Evolutionary conservation across 2,797 vertebrate genomes (phyloP).

Genomic region (Eurystomus glaucurus): DNA sequence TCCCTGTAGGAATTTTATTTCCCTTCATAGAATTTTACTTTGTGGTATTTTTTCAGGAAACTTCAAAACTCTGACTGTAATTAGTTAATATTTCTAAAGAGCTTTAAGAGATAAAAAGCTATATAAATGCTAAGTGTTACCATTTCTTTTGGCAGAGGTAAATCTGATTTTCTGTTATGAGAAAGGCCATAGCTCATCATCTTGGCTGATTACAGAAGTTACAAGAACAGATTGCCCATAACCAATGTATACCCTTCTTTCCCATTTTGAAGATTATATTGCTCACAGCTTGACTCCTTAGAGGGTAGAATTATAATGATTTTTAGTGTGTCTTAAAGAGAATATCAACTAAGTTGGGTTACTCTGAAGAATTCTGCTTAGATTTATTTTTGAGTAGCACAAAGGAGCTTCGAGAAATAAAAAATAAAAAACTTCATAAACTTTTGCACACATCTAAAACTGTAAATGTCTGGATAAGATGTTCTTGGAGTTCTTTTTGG

Average conservation of each 20-base stretch:
- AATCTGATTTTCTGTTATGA: constrained; percentile 56
- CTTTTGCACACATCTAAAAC: neutral
- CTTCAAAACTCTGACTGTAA: neutral
- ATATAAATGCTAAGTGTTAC: constrained; percentile 57
- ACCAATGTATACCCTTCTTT: constrained; percentile 38
- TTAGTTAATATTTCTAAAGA: constrained; percentile 56
- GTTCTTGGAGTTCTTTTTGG: fast-evolving
- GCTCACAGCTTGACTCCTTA: constrained; percentile 68
- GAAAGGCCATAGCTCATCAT: constrained; percentile 50
- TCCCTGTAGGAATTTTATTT: neutral
- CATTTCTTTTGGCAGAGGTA: constrained; percentile 50
- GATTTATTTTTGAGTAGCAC: neutral
- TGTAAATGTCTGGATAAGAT: neutral
- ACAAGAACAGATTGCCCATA: constrained; percentile 67
- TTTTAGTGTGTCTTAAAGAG: constrained; percentile 23
- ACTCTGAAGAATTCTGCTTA: constrained; percentile 9
- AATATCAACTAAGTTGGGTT: constrained; percentile 15
- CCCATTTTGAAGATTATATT: constrained; percentile 68
- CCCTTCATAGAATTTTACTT: neutral
- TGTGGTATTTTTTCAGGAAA: neutral
- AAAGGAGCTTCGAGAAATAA: neutral
- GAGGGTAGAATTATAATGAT: constrained; percentile 45
- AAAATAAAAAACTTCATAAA: neutral
- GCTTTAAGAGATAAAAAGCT: neutral
- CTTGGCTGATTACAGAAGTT: constrained; percentile 45